These are phyloP conservation scores for Pardalotus punctatus DNA, from an alignment of 2,113 vertebrate genomes.

Conservation along the genomic window DNA sequence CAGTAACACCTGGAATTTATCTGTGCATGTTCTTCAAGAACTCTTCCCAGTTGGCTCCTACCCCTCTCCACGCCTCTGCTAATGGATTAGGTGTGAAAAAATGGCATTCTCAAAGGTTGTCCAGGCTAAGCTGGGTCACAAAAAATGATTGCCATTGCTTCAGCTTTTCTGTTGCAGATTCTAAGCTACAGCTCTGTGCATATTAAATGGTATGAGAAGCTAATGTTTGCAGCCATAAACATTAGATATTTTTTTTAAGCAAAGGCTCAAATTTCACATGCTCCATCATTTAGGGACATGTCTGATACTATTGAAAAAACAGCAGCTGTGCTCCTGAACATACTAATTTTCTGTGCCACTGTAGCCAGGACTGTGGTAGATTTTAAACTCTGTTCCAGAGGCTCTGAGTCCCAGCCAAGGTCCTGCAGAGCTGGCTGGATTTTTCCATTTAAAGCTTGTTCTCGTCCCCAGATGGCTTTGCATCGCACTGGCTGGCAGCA, in stretches of 20 bases:
- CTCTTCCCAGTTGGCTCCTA: background rate
- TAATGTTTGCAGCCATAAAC: background rate
- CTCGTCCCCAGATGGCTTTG: slow-evolving; percentile 40
- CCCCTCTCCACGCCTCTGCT: background rate
- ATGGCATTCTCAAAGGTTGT: background rate
- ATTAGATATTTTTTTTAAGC: background rate
- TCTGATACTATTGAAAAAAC: slow-evolving; percentile 4
- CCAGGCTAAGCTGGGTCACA: background rate
- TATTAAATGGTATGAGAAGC: background rate
- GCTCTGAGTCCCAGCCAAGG: slow-evolving; percentile 15
- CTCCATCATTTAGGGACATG: background rate
- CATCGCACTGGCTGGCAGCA: background rate
- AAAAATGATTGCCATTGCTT: background rate
- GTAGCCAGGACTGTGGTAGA: background rate
- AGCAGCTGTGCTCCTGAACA: background rate
- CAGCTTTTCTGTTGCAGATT: background rate
- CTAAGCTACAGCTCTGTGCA: background rate
- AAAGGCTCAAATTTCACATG: slow-evolving; percentile 9
- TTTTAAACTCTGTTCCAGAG: slow-evolving; percentile 21
- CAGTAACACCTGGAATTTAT: background rate
- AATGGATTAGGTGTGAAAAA: background rate
- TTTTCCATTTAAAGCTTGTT: slow-evolving; percentile 31
- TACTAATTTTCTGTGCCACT: slow-evolving; percentile 23
- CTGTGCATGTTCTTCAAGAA: background rate
- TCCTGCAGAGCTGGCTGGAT: slow-evolving; percentile 13